phyloP scores from a whole-genome alignment of 2,888 invertebrate genomes.

The Sinohyriopsis cumingii region DNA sequence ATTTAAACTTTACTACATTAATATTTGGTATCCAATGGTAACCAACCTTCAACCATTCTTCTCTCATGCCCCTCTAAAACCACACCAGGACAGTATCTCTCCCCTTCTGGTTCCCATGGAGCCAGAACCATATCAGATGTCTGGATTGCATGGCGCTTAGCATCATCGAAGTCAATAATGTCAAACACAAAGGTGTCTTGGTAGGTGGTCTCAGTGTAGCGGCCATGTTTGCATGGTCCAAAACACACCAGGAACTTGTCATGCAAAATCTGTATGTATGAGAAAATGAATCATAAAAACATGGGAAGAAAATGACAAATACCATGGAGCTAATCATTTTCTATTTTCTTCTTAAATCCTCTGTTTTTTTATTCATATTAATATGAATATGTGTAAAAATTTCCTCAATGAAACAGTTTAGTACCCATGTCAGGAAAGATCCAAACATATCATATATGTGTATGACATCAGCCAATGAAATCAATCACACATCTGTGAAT shows the following conservation, averaged over 20 bases:
- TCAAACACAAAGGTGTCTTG: constrained; percentile 70
- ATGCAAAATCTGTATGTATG: constrained; percentile 53
- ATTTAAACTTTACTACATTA: no score
- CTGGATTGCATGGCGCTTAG: constrained; percentile 65
- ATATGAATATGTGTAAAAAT: no score
- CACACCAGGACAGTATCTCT: constrained; percentile 65
- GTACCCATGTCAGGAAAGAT: no score
- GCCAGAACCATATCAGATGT: constrained; percentile 68
- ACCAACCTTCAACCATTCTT: constrained; percentile 53
- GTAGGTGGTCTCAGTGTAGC: constrained; percentile 65
- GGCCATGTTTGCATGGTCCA: constrained; percentile 68
- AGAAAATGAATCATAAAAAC: neutral
- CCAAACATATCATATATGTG: no score
- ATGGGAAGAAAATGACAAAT: neutral
- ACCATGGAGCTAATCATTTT: neutral
- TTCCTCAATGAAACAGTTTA: no score
- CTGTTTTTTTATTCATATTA: no score
- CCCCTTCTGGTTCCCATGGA: constrained; percentile 67
- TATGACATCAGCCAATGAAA: no score
- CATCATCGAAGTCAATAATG: constrained; percentile 68
- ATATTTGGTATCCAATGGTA: no score
- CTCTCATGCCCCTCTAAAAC: constrained; percentile 69
- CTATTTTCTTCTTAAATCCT: neutral
- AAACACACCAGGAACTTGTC: constrained; percentile 69
- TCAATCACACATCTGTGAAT: no score